Conservation (phyloP, 2,888 invertebrate species). For the Xestia xanthographa region DNA sequence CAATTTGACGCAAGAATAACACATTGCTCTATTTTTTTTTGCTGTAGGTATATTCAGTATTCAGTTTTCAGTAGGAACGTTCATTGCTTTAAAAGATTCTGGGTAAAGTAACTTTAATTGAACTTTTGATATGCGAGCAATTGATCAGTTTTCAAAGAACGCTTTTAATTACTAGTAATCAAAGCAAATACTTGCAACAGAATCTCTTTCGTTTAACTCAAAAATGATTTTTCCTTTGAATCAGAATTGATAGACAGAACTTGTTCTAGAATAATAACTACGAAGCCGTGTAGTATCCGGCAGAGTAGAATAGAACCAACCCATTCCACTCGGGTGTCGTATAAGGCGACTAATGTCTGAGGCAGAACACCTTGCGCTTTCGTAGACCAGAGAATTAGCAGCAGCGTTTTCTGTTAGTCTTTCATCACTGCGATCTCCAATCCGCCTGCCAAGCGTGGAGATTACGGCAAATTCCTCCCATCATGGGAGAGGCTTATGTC, state of each 20-base stretch:
- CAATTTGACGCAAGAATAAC: neutral
- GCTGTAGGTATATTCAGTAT: neutral
- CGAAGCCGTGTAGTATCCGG: no score
- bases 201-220: neutral
- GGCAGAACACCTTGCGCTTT: no score
- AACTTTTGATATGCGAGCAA: neutral
- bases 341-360: no score
- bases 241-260: neutral
- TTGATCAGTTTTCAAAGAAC: neutral
- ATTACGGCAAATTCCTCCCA: no score
- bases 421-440: no score
- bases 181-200: neutral
- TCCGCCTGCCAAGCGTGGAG: no score
- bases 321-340: no score
- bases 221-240: neutral
- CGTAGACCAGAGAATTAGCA: no score
- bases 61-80: neutral
- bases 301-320: no score
- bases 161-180: neutral
- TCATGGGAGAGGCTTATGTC: no score
- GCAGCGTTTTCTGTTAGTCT: no score
- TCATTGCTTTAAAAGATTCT: neutral
- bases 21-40: no score
- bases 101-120: neutral
- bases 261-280: neutral